Evolutionary conservation across 1,140 invertebrate species (phyloP).

Genomic region (Ooceraea biroi): DNA sequence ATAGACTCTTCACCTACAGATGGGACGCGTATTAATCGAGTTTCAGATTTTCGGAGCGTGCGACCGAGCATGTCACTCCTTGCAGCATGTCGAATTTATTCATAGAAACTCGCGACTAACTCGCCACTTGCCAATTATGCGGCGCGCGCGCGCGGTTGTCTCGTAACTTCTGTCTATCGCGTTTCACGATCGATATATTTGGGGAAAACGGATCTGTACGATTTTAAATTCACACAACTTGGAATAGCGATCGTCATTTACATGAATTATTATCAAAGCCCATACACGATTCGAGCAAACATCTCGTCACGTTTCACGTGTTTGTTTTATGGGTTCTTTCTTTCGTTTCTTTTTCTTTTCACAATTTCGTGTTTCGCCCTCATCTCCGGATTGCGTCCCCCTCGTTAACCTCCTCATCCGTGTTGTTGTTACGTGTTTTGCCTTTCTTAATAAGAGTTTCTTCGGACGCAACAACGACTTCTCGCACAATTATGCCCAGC

Average conservation of each 20-base stretch:
- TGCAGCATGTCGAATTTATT: conserved; percentile 71
- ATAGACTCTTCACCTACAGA: conserved; percentile 83
- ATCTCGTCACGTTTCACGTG: too few species aligned
- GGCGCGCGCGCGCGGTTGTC: not conserved
- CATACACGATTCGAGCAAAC: too few species aligned
- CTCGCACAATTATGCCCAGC: not conserved
- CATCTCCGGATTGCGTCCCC: too few species aligned
- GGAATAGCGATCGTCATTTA: too few species aligned
- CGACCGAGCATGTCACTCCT: conserved; percentile 63
- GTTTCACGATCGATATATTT: too few species aligned
- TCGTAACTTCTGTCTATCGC: conserved; percentile 62
- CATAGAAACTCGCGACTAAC: conserved; percentile 67
- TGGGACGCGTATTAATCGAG: conserved; percentile 85
- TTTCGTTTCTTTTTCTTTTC: not conserved
- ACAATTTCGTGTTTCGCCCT: not conserved
- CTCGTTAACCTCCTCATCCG: too few species aligned
- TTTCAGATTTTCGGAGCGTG: conserved; percentile 79
- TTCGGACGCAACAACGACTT: conserved; percentile 43
- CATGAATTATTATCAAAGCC: too few species aligned
- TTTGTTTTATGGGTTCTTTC: too few species aligned
- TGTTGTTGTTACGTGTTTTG: not conserved
- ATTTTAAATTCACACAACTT: too few species aligned
- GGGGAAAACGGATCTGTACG: too few species aligned
- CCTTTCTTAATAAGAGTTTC: conserved; percentile 41
- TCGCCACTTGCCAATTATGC: conserved; percentile 66